These are phyloP conservation scores for Standfussiana lucernea DNA, from an alignment of 2,888 invertebrate genomes.

Conservation along the genomic window DNA sequence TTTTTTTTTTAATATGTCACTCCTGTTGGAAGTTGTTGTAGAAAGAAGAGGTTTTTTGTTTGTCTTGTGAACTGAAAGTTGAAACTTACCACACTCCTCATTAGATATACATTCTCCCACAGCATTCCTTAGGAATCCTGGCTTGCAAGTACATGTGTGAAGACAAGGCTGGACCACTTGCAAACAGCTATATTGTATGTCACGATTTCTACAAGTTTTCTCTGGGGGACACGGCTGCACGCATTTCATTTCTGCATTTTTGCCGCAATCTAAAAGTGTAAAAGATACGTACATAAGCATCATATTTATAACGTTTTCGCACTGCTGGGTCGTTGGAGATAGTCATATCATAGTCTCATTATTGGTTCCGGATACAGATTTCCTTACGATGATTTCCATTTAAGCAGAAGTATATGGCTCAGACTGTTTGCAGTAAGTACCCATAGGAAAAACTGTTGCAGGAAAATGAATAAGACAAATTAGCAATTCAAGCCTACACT, in stretches of 20 bases:
- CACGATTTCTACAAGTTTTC: constrained; percentile 28
- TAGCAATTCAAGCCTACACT: background rate
- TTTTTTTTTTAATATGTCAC: too few relatives aligned
- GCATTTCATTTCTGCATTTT: constrained; percentile 25
- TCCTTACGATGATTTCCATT: background rate
- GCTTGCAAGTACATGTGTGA: constrained; percentile 12
- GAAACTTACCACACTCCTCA: constrained; percentile 33
- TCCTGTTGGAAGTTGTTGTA: too few relatives aligned
- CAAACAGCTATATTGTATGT: background rate
- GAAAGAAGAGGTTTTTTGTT: too few relatives aligned
- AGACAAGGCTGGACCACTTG: constrained; percentile 7
- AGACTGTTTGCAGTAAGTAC: too few relatives aligned
- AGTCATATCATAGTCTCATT: too few relatives aligned
- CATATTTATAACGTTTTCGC: too few relatives aligned
- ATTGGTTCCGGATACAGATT: background rate
- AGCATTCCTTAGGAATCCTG: constrained; percentile 16
- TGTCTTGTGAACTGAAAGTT: too few relatives aligned
- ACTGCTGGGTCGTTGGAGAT: too few relatives aligned
- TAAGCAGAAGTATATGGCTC: background rate
- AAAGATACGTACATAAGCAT: too few relatives aligned
- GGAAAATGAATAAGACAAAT: background rate
- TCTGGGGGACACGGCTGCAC: constrained; percentile 31
- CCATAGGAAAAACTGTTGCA: background rate
- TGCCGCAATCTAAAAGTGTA: constrained; percentile 34
- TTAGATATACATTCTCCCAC: constrained; percentile 24